phyloP scores from a whole-genome alignment of 2,113 vertebrate genomes.

The Platycercus adscitus region DNA sequence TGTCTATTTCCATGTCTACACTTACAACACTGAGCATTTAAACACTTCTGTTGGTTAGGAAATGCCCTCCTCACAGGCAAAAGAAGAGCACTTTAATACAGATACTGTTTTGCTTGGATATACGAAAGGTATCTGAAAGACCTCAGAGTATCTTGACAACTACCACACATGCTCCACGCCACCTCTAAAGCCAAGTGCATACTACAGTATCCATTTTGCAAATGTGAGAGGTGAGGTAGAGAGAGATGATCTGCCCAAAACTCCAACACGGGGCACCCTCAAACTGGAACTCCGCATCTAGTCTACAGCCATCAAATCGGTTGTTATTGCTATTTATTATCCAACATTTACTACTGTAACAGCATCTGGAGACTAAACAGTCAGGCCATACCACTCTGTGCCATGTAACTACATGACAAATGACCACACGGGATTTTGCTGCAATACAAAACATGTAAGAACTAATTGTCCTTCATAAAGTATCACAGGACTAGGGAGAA shows the following conservation, averaged over 20 bases:
- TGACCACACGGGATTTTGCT: not conserved
- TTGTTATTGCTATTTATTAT: not conserved
- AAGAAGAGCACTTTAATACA: not conserved
- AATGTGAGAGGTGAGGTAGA: fast-evolving
- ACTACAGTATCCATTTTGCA: not conserved
- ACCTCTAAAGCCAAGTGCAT: not conserved
- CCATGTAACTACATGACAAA: not conserved
- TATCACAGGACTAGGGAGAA: not conserved
- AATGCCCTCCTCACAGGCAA: not conserved
- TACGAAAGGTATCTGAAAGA: not conserved
- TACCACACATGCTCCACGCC: not conserved
- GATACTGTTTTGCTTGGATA: not conserved
- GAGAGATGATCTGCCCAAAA: not conserved
- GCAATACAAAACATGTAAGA: not conserved
- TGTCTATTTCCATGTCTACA: not conserved
- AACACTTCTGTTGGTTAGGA: not conserved
- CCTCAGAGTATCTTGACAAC: not conserved
- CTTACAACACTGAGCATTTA: not conserved
- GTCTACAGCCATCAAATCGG: not conserved
- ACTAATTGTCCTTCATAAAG: not conserved
- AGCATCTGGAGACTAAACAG: not conserved
- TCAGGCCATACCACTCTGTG: not conserved
- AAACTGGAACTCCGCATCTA: not conserved
- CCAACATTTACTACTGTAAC: not conserved
- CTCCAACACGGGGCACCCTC: not conserved